Conservation (phyloP, 2,113 vertebrate species). For the Festucalex cinctus region DNA sequence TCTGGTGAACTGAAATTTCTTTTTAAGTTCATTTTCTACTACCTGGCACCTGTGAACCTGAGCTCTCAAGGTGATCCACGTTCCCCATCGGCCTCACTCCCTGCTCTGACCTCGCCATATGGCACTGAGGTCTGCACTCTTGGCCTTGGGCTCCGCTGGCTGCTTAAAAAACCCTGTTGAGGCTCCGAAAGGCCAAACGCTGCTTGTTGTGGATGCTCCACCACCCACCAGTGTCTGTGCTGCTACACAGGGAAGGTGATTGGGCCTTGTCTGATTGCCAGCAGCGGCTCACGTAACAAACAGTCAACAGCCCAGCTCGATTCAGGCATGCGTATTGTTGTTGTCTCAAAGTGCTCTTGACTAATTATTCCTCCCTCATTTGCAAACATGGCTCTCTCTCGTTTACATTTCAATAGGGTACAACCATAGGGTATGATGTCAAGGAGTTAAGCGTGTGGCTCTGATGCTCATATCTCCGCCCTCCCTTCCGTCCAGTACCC, state of each 20-base stretch:
- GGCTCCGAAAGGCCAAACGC: slow-evolving; percentile 65
- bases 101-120: slow-evolving; percentile 55
- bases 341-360: slow-evolving; percentile 74
- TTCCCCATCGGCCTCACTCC: slow-evolving; percentile 51
- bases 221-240: slow-evolving; percentile 57
- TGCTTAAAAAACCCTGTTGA: slow-evolving; percentile 56
- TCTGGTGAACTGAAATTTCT: slow-evolving; percentile 22
- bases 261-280: slow-evolving; percentile 64
- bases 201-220: slow-evolving; percentile 57
- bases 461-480: slow-evolving; percentile 58
- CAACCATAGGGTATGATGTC: slow-evolving; percentile 50
- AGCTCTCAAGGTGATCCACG: slow-evolving; percentile 44
- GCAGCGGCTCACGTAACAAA: slow-evolving; percentile 72
- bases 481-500: slow-evolving; percentile 40
- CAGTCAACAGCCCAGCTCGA: slow-evolving; percentile 57
- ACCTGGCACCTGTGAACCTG: slow-evolving; percentile 56
- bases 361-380: slow-evolving; percentile 80
- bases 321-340: slow-evolving; percentile 70
- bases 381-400: slow-evolving; percentile 61
- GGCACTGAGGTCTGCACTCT: slow-evolving; percentile 52
- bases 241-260: slow-evolving; percentile 25
- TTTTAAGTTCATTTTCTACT: slow-evolving; percentile 38
- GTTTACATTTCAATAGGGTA: slow-evolving; percentile 75
- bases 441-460: slow-evolving; percentile 67
- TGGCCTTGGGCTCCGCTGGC: slow-evolving; percentile 66